phyloP scores from a whole-genome alignment of 2,888 invertebrate species.

The Parelbella ahira region DNA sequence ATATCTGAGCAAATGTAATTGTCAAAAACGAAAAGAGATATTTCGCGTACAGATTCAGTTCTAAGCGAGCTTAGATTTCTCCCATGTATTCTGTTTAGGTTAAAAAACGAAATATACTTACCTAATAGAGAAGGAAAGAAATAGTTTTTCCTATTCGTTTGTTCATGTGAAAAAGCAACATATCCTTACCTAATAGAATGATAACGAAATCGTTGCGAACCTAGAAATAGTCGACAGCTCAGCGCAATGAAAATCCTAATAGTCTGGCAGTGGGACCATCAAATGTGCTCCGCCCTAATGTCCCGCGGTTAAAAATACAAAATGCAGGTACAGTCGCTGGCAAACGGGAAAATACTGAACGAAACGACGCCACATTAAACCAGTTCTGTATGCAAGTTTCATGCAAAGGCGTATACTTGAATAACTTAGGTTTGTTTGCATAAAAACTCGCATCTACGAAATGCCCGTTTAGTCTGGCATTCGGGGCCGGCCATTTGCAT shows the following conservation, averaged over 20 bases:
- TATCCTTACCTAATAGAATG: too few relatives aligned
- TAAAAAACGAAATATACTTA: too few relatives aligned
- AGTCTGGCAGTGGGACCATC: slow-evolving; percentile 29
- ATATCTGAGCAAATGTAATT: too few relatives aligned
- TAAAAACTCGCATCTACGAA: slow-evolving; percentile 75
- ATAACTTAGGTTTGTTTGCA: slow-evolving; percentile 75
- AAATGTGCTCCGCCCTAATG: slow-evolving; percentile 28
- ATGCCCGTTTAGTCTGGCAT: slow-evolving; percentile 67
- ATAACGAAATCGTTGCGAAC: too few relatives aligned
- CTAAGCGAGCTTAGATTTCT: too few relatives aligned
- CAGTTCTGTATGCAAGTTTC: slow-evolving; percentile 66
- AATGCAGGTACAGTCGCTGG: slow-evolving; percentile 28
- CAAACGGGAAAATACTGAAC: slow-evolving; percentile 27
- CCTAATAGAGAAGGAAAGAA: too few relatives aligned
- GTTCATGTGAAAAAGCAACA: too few relatives aligned
- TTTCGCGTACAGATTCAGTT: too few relatives aligned
- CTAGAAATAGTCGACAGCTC: slow-evolving; percentile 27
- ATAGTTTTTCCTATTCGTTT: too few relatives aligned
- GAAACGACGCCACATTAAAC: slow-evolving; percentile 60
- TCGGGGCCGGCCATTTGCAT: slow-evolving; percentile 70
- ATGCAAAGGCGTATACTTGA: slow-evolving; percentile 70
- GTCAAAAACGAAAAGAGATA: too few relatives aligned
- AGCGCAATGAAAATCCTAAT: slow-evolving; percentile 40
- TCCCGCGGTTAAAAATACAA: slow-evolving; percentile 36
- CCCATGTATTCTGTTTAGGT: too few relatives aligned